Evolutionary conservation across 2,797 vertebrate species (phyloP).

Genomic region (Phalloptychus januarius): DNA sequence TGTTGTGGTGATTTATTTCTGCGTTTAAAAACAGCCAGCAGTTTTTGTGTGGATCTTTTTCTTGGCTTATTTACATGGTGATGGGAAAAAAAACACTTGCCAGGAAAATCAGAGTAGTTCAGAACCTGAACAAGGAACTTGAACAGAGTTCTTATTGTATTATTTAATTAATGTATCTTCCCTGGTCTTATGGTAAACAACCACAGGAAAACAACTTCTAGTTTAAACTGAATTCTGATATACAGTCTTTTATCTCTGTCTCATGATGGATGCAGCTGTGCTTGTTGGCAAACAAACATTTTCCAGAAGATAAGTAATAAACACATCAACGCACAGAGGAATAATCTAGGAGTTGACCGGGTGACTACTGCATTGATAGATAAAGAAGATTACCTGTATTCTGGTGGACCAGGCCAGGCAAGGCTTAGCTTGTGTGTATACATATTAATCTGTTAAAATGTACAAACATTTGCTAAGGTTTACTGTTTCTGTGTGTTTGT

Average conservation of each 20-base stretch:
- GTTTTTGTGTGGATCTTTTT: not conserved
- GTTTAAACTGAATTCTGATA: constrained; percentile 17
- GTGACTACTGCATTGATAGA: constrained; percentile 59
- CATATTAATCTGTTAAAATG: constrained; percentile 13
- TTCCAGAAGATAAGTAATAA: constrained; percentile 35
- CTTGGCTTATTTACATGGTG: not conserved
- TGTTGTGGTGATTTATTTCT: not conserved
- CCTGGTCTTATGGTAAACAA: not conserved
- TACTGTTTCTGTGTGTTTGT: constrained; percentile 13
- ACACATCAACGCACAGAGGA: constrained; percentile 29
- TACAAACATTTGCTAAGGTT: constrained; percentile 19
- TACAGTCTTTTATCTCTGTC: constrained; percentile 20
- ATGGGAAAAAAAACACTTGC: not conserved
- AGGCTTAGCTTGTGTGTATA: constrained; percentile 9
- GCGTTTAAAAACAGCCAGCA: not conserved
- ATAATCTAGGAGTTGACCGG: constrained; percentile 71
- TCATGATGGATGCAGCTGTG: constrained; percentile 31
- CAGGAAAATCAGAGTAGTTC: constrained; percentile 5
- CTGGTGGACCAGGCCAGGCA: constrained; percentile 36
- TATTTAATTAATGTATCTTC: not conserved
- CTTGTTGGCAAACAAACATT: constrained; percentile 55
- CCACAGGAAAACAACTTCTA: constrained; percentile 7
- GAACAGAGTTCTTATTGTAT: not conserved
- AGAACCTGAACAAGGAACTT: constrained; percentile 7
- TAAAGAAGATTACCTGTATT: constrained; percentile 75